A percentile compares a stretch with the other conserved stretches of the same genome.
Conservation (phyloP, 2,113 vertebrate species). For the Syngnathus floridae region DNA sequence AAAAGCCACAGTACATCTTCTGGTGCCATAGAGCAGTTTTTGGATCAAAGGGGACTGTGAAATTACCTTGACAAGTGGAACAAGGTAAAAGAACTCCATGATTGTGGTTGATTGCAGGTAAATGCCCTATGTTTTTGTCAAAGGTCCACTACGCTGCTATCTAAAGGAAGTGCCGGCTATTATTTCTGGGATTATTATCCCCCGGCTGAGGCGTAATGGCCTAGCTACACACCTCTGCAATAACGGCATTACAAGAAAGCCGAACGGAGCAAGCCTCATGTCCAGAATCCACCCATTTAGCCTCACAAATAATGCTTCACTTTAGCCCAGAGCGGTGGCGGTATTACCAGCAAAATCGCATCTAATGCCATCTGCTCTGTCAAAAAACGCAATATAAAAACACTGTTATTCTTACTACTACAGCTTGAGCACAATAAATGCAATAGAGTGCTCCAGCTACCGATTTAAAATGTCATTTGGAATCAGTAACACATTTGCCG, state of each 20-base stretch:
- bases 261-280: constrained; percentile 43
- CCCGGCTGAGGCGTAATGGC: constrained; percentile 50
- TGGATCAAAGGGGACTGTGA: constrained; percentile 28
- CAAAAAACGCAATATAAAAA: constrained; percentile 61
- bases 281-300: constrained; percentile 57
- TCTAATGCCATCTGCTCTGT: constrained; percentile 45
- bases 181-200: constrained; percentile 53
- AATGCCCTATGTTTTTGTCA: constrained; percentile 48
- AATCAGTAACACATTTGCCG: constrained; percentile 48
- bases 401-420: constrained; percentile 44
- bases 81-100: constrained; percentile 38
- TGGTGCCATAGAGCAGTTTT: constrained; percentile 32
- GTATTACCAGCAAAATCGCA: constrained; percentile 44
- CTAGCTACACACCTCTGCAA: constrained; percentile 45
- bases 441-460: constrained; percentile 31
- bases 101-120: constrained; percentile 65
- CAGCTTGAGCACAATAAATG: constrained; percentile 51
- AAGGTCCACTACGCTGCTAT: constrained; percentile 40
- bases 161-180: constrained; percentile 57
- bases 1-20: constrained; percentile 38
- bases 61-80: constrained; percentile 46
- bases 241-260: constrained; percentile 55
- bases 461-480: constrained; percentile 54
- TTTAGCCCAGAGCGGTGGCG: constrained; percentile 30
- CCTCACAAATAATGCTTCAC: constrained; percentile 54